Conservation (phyloP, 2,113 vertebrate genomes). For the Pterophyllum scalare region DNA sequence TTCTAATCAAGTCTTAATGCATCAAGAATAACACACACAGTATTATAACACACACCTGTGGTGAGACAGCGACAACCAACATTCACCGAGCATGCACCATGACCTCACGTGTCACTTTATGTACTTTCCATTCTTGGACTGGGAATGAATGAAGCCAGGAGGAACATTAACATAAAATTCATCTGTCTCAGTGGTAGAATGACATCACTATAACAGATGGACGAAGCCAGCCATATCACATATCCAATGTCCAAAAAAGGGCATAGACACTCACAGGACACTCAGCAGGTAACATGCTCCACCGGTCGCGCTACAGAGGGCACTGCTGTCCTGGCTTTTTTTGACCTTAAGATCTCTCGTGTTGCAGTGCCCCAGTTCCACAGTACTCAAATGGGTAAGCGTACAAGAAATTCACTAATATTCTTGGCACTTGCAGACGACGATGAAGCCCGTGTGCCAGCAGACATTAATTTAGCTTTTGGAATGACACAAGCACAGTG, state of each 20-base stretch:
- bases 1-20: background rate
- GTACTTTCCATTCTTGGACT: background rate
- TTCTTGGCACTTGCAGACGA: background rate
- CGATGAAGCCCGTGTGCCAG: background rate
- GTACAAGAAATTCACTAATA: background rate
- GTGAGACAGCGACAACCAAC: no score
- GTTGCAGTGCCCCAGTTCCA: background rate
- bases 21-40: background rate
- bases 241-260: background rate
- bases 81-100: background rate
- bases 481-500: background rate
- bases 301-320: background rate
- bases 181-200: background rate
- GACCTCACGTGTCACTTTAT: background rate
- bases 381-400: background rate
- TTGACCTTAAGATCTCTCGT: background rate
- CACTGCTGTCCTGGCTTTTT: background rate
- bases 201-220: background rate
- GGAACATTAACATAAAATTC: background rate
- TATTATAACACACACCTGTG: background rate
- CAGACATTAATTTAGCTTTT: background rate
- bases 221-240: background rate
- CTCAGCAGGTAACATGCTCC: background rate
- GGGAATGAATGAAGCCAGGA: background rate
- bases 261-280: background rate